Evolutionary conservation across 2,113 vertebrate genomes (phyloP), one percentile per base, ranked within the genome.

Genomic region (Odontophorus gujanensis): DNA sequence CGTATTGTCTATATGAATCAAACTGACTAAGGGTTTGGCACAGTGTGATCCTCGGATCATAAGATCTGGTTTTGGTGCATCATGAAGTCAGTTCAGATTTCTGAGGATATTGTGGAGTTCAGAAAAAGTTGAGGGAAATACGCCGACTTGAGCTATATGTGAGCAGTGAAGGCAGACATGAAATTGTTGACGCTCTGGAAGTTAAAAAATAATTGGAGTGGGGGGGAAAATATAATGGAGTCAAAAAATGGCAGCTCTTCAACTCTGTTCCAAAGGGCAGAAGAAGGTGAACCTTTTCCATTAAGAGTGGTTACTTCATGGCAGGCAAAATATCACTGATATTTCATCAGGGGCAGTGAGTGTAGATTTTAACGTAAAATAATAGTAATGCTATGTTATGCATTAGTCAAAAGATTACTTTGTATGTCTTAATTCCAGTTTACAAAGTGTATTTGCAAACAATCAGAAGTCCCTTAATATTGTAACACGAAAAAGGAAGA

Each of bases 311-410:
- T 4, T 3, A 51, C 11, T 58, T 14, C 13, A 65, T 21, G 15
- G n/a, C 28, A 65, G 13, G 11, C 9, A 77, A 81, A 81, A 71
- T 51, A 43, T 18, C 65, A 45, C 10, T 77, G 34, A 12, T 40
- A 21, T 34, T 11, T 21, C 28, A 40, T 40, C 0, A 0, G 19
- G 43, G 36, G 4, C 17, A 50, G 21, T 36, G 25, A 59, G 3
- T 5, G 12, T 72, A 59, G n/a, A 19, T 32, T 38, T 59, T 36
- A 59, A 59, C 9, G 36, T 58, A 42, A 45, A 34, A 34, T 7
- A 14, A 45, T 51, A 59, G 51, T 61, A 59, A 28, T 43, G 16
- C 7, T 28, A 4, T 63, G 78, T 14, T 30, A 28, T 63, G 6
- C 11, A 16, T 28, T 47, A 28, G 14, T 9, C 7, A 71, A 47